Conservation (phyloP, 2,113 vertebrate genomes). For the Tichodroma muraria region DNA sequence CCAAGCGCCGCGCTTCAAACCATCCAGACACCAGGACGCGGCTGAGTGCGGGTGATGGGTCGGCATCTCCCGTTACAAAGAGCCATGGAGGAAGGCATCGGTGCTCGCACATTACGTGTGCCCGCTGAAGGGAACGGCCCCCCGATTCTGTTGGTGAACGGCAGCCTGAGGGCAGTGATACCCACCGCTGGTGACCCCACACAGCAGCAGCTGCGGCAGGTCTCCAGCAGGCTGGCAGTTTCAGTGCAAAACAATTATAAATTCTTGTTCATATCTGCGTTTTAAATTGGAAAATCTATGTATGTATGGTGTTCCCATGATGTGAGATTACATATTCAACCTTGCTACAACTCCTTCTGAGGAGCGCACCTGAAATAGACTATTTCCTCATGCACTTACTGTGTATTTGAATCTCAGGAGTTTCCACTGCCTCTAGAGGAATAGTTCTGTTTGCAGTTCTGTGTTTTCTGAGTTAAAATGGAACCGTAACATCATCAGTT, state of each 20-base stretch:
- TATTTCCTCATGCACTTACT: neutral
- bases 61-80: neutral
- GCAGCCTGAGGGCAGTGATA: neutral
- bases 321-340: neutral
- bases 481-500: neutral
- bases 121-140: rapidly evolving
- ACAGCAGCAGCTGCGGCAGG: neutral
- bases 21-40: neutral
- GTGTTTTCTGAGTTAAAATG: neutral
- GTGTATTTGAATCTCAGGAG: neutral
- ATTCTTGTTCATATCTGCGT: neutral
- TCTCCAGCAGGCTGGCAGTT: neutral
- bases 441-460: neutral
- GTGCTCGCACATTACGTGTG: rapidly evolving
- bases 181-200: neutral
- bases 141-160: rapidly evolving
- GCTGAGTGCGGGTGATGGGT: neutral
- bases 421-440: neutral
- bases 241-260: rapidly evolving
- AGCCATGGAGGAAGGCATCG: neutral
- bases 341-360: neutral
- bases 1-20: neutral
- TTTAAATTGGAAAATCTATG: neutral
- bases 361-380: neutral
- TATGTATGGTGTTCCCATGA: neutral